Conservation (phyloP, 2,113 vertebrate genomes). For the Helogale parvula region DNA sequence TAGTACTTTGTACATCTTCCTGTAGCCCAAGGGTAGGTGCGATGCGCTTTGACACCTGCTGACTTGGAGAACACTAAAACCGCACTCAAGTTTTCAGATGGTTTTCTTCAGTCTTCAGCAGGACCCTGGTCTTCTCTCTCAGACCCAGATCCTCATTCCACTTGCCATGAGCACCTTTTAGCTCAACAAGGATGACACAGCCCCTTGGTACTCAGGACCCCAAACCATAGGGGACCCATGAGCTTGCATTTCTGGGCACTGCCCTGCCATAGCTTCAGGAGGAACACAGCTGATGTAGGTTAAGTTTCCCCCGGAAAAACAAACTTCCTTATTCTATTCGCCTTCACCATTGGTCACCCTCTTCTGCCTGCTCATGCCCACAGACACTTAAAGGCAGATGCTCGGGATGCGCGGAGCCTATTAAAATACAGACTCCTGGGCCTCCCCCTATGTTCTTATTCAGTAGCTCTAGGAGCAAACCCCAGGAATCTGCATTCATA, state of each 20-base stretch:
- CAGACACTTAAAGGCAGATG: neutral
- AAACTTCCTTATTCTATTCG: neutral
- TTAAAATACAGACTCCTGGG: neutral
- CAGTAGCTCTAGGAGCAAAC: neutral
- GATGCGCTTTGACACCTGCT: neutral
- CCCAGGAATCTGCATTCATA: neutral
- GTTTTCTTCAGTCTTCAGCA: neutral
- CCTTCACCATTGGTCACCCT: neutral
- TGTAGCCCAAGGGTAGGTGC: neutral
- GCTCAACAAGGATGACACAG: neutral
- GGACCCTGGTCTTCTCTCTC: neutral
- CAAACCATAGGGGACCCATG: neutral
- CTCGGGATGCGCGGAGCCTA: neutral
- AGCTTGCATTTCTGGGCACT: neutral
- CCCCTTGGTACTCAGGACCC: neutral
- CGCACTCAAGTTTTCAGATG: neutral
- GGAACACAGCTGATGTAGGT: neutral
- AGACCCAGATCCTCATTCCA: neutral
- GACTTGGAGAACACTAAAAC: too few species aligned
- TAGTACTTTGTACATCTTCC: neutral
- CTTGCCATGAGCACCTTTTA: neutral
- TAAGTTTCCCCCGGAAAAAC: neutral
- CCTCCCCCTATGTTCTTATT: neutral
- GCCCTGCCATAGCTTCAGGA: neutral
- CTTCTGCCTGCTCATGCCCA: conserved; percentile 9